Evolutionary conservation across 2,888 invertebrate genomes (phyloP), one percentile per base, ranked within the genome.

Genomic region (Hirtodrosophila duncani): DNA sequence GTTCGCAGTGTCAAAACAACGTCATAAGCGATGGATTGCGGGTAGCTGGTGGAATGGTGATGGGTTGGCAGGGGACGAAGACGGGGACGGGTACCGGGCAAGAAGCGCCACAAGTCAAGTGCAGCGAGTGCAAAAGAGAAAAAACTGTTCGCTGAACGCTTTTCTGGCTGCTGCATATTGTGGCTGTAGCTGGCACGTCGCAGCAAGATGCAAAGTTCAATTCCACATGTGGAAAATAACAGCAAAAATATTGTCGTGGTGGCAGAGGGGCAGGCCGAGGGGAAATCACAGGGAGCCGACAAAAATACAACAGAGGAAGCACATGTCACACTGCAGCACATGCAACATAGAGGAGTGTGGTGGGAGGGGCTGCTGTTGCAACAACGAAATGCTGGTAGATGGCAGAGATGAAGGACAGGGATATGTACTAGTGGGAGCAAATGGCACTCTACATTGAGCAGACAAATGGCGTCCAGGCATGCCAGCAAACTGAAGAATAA

Each of bases 171-270:
- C 44, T 52, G 53, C 44, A 37, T 41, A 44, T 45, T 49, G 55
- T 52, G 33, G 48, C 58, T 59, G 75, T 42, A 27, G 75, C 33
- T 55, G 53, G 51, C 68, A 70, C 64, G 62, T 62, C 64, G 80
- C 63, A 56, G 50, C 75, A 77, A 80, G 72, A 75, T 81, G 79
- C 75, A 75, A 75, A 75, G 75, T 75, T 75, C 75, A 75, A 69
- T 75, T 75, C 74, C 79, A 81, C 79, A 72, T 72, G 80, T 80
- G 69, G 72, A 80, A 72, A 68, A 80, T 63, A 75, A 53, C 64
- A 75, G 59, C 51, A 46, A 42, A 59, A 58, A 63, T 56, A 59
- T 49, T 48, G 53, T 46, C 39, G 52, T 39, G 42, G 36, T 52
- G 50, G 4, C 33, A 50, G 24, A 29, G 16, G 31, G 39, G 41